These are phyloP conservation scores for Tor tambroides DNA, from an alignment of 2,113 vertebrate species.

Conservation along the genomic window DNA sequence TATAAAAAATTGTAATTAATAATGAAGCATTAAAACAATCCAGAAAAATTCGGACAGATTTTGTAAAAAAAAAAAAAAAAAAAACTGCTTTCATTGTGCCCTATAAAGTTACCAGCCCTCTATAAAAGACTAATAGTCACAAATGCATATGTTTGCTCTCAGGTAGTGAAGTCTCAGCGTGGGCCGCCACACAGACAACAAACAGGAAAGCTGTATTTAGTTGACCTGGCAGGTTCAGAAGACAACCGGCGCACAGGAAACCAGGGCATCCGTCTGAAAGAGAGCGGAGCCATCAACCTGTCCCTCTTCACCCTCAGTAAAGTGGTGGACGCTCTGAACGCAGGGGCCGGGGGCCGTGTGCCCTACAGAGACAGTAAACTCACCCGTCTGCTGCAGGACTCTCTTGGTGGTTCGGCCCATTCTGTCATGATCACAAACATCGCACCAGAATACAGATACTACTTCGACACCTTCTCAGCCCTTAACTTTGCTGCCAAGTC, in stretches of 20 bases:
- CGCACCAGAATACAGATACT: slow-evolving; percentile 83
- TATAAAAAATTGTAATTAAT: no score
- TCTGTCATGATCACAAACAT: slow-evolving; percentile 90
- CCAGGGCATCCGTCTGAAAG: slow-evolving; percentile 86
- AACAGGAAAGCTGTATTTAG: slow-evolving; percentile 86
- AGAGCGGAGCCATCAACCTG: slow-evolving; percentile 90
- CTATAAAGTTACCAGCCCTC: neutral
- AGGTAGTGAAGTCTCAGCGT: slow-evolving; percentile 81
- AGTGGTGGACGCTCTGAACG: slow-evolving; percentile 87
- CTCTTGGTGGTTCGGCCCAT: slow-evolving; percentile 77
- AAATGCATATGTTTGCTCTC: neutral
- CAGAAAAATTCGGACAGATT: no score
- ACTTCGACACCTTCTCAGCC: slow-evolving; percentile 85
- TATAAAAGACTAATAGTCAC: neutral
- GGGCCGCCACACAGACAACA: slow-evolving; percentile 75
- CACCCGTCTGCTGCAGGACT: slow-evolving; percentile 83
- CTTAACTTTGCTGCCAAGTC: slow-evolving; percentile 92
- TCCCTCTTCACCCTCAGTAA: slow-evolving; percentile 91
- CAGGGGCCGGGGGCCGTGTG: slow-evolving; percentile 73
- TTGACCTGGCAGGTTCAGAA: slow-evolving; percentile 89
- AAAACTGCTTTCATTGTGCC: no score
- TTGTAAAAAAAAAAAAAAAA: no score
- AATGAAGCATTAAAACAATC: no score
- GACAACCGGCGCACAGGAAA: slow-evolving; percentile 91
- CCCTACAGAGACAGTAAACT: slow-evolving; percentile 92